Evolutionary conservation across 2,113 vertebrate genomes (phyloP), one percentile per base, ranked within the genome.

Genomic region (Pedetes capensis): DNA sequence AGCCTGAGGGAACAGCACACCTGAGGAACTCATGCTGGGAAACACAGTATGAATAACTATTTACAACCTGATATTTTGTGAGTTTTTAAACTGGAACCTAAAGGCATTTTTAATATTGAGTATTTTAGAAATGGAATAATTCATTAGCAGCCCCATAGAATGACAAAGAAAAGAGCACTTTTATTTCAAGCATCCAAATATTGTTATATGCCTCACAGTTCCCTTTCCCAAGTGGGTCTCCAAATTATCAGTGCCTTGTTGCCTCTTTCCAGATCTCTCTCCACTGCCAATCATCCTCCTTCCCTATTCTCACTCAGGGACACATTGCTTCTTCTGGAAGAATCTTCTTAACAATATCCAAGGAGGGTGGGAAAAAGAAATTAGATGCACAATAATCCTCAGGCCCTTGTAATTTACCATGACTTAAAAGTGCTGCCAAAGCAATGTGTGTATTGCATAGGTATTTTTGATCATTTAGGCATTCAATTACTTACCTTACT

Each of bases 391-490:
- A 42, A 2, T 44, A 82, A 64, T 34, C 53, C 34, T n/a, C 17
- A 71, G 53, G 59, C 20, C 22, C n/a, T 94, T 69, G 64, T 66
- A 80, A 69, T 82, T 71, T n/a, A 51, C 14, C 53, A 83, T 75
- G 32, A 95, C 18, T 90, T 76, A 23, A 90, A 95, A 88, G 27
- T 92, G 10, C 76, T 63, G 9, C 27, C 87, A 93, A 92, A 87
- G 55, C 29, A 42, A 69, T 27, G 83, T 37, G 72, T 72, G 37
- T 51, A 75, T 53, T 53, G 5, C 32, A 66, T 13, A 55, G 55
- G 8, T 68, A 42, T 91, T 74, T 91, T 42, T n/a, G n/a, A n/a
- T n/a, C n/a, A n/a, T n/a, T n/a, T n/a, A n/a, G n/a, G n/a, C n/a
- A n/a, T n/a, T n/a, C n/a, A n/a, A n/a, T n/a, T n/a, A n/a, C n/a